Evolutionary conservation across 2,888 invertebrate species (phyloP).

Genomic region (Conomelus anceps): DNA sequence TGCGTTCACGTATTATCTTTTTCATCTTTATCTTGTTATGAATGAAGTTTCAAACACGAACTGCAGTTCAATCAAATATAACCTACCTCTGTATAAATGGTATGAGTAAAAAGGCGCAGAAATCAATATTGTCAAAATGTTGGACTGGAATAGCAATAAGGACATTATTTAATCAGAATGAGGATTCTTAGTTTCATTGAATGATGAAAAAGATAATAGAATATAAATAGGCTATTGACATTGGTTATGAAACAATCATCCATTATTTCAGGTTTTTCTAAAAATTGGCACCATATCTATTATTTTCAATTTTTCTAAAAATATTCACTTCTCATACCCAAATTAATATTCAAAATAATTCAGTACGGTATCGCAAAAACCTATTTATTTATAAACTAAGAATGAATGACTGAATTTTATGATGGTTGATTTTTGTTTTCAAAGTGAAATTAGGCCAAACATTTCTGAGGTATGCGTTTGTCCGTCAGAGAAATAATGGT

Average conservation of each 20-base stretch:
- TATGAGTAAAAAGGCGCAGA: no score
- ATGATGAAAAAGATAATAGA: no score
- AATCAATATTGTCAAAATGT: no score
- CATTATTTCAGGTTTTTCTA: no score
- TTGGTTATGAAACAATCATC: no score
- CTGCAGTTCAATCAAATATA: background rate
- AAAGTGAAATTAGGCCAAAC: background rate
- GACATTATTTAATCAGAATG: no score
- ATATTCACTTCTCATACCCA: background rate
- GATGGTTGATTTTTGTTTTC: background rate
- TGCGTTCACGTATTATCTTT: background rate
- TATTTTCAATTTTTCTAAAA: no score
- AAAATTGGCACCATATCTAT: no score
- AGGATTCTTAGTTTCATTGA: no score
- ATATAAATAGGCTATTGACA: no score
- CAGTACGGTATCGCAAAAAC: background rate
- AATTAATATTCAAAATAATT: background rate
- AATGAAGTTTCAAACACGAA: background rate
- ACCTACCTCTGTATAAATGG: no score
- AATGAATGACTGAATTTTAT: background rate
- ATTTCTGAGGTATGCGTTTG: background rate
- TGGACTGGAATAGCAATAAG: no score
- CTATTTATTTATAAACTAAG: background rate
- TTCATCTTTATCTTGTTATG: background rate
- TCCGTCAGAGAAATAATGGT: background rate